Base-by-base conservation (phyloP, 2,797 vertebrate species). In the Urophycis tenuis region DNA sequence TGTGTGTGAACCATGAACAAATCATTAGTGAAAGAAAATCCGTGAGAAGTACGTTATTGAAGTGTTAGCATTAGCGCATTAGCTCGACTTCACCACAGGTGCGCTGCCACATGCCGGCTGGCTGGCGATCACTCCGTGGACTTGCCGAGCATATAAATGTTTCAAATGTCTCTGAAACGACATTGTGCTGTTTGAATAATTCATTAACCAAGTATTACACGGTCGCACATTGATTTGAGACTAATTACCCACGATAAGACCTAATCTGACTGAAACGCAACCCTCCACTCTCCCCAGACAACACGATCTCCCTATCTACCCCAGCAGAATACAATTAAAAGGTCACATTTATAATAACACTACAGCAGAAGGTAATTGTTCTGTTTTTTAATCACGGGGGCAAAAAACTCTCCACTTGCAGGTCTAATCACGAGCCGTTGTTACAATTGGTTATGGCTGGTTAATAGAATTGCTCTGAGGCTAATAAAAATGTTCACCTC, bases 391-490 rank as follows among this genome's bases (percentile, higher is more conserved):
- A 85, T 86, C 25, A 67, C 12, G 60, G 76, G 84, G 82, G n/a
- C n/a, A n/a, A 85, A 85, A 78, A 75, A 71, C n/a, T n/a, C 32
- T 82, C 82, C 17, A 77, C 78, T 73, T 74, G 67, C 36, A 31
- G 8, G 17, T 77, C 53, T 81, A 84, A 85, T 86, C 84, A 74
- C 17, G 80, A 69, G 41, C 72, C 39, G 73, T 78, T 74, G 80
- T 82, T 39, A 81, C 82, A 73, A 83, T 77, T 78, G 81, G 73
- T 74, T 77, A 34, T 74, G 17, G 75, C 77, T 86, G 78, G 88
- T 85, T 83, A 79, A 85, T 67, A 60, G 60, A 29, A 67, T 17
- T 67, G 60, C 10, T 25, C 25, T 11, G 25, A 67, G 60, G 25
- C 25, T 67, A 29, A 67, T 67, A 25, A 5, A 29, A 67, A 67